Evolutionary conservation across 30 jellyfish, hydroid and myxozoan species (phyloP).

Genomic region (Aurelia coerulea): DNA sequence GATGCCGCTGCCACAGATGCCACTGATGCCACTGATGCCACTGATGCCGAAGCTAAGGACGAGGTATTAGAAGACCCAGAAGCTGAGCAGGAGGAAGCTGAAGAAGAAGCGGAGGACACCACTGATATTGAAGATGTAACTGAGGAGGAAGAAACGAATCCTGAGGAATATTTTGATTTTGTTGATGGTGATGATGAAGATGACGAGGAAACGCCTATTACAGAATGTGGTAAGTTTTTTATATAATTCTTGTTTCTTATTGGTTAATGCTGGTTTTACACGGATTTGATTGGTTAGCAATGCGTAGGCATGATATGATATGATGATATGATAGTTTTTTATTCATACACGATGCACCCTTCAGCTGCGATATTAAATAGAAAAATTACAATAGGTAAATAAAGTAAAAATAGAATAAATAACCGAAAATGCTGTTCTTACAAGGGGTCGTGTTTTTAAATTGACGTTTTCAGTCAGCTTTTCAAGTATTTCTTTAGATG

Average conservation of each 20-base stretch:
- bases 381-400: no score
- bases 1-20: not conserved
- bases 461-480: no score
- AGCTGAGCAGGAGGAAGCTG: slow-evolving; percentile 17
- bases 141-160: slow-evolving; percentile 21
- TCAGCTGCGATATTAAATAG: no score
- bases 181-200: slow-evolving; percentile 58
- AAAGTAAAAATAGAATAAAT: no score
- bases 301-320: no score
- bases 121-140: not conserved
- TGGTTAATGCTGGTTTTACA: not conserved
- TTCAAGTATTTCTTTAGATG: no score
- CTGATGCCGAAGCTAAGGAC: slow-evolving; percentile 1
- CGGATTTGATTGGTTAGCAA: not conserved
- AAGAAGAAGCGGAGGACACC: not conserved
- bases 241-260: not conserved
- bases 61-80: slow-evolving; percentile 6
- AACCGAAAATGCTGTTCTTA: no score
- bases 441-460: no score
- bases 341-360: no score
- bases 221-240: slow-evolving; percentile 52
- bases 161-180: slow-evolving; percentile 59
- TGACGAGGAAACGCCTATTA: slow-evolving; percentile 30
- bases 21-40: not conserved
- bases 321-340: no score